Evolutionary conservation across 2,888 invertebrate genomes (phyloP), one percentile per base, ranked within the genome.

Genomic region (Scaptomyza tumidula): DNA sequence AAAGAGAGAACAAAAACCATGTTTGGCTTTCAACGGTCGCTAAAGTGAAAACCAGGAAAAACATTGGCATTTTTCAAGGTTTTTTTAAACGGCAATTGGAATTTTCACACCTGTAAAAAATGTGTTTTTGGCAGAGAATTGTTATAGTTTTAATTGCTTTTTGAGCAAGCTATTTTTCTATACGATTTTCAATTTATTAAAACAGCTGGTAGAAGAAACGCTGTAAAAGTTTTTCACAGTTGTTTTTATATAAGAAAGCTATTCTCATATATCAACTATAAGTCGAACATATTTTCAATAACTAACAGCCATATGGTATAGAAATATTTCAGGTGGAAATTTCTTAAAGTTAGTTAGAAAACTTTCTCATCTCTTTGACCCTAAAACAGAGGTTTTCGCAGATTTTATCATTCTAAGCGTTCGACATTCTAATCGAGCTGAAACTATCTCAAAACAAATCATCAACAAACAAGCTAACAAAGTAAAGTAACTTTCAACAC

Each of bases 31-130:
- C 70, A 55, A 66, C 39, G 53, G 45, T 5, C 35, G 14, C 29
- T 24, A 14, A 48, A 33, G 33, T 55, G 2, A 1, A 14, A 37
- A 6, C n/a, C 7, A 14, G 52, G 35, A 27, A 55, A 46, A 63
- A 39, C 72, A 68, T 68, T 77, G 77, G 58, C 77, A 61, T 64
- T 72, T 71, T 19, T 6, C 52, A 59, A 44, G 43, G 64, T 24
- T 27, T 41, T 35, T 9, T 13, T 11, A 62, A 62, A 16, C 27
- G 60, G 6, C 48, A 53, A 31, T 16, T 54, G 33, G 27, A 71
- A 57, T 62, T 57, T 66, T 33, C 29, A 52, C 54, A 72, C 48
- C 52, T 45, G 50, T 57, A 43, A n/a, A 4, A 2, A 10, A n/a
- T 0, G 10, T 11, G 48, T 10, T 31, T 31, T 27, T 35, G 6